Evolutionary conservation across 2,888 invertebrate genomes (phyloP), one percentile per base, ranked within the genome.

Genomic region (Xestia sexstrigata): DNA sequence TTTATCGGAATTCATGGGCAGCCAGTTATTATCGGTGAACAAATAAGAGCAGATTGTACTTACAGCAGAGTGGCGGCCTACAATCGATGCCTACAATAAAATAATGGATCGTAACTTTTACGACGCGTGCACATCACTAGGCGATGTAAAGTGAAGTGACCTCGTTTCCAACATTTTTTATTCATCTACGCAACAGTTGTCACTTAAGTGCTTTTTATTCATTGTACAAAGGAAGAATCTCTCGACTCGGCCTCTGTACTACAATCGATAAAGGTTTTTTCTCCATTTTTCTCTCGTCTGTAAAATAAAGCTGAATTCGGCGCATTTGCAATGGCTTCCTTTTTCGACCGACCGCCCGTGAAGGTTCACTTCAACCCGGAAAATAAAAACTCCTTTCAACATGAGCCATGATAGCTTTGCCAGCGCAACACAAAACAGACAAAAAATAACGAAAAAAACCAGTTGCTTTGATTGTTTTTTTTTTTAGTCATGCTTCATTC

Each of bases 131-230:
- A 87, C 89, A 89, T 90, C 85, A 87, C 81, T 86, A 90, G 79
- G 87, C 86, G 82, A 87, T 85, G 88, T 90, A 82, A 86, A 84
- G 73, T 91, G 92, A 86, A 84, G 73, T 91, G 92, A 91, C 92
- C 93, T 92, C 91, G 89, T 89, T 92, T 87, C 82, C 71, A 85
- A 82, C 76, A 85, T 84, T 91, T 92, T 91, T 92, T 91, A 92
- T 91, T 91, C 87, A 75, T 78, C 82, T 85, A 77, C 69, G 79
- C 87, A 89, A 83, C 87, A 86, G 83, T 86, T 82, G 79, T 84
- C 82, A 76, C 79, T 85, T 77, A 76, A 87, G 83, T 83, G 81
- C 49, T 76, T 88, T 90, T 86, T 85, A 76, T 74, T 63, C 58
- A 72, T 78, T 76, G 77, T 83, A 82, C 81, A 76, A 84, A 84